Evolutionary conservation across 2,113 vertebrate genomes (phyloP).

Genomic region (Columba livia): DNA sequence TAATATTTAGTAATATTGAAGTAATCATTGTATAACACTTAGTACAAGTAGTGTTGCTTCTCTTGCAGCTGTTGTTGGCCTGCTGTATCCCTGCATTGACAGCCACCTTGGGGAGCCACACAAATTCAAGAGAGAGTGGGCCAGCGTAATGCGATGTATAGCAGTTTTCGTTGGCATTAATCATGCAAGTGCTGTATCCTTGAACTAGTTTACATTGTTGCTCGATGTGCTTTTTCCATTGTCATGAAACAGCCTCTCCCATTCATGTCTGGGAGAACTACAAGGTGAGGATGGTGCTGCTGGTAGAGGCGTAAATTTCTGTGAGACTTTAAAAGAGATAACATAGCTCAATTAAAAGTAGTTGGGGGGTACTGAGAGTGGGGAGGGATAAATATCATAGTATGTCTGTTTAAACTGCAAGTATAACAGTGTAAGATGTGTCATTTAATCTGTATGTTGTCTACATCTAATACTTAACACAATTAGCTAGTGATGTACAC

Average conservation of each 20-base stretch:
- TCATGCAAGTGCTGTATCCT: slow-evolving; percentile 88
- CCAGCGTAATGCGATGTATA: slow-evolving; percentile 85
- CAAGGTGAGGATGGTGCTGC: background rate
- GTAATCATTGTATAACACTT: background rate
- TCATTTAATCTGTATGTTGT: background rate
- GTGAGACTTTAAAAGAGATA: rapidly evolving
- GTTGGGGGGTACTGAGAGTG: rapidly evolving
- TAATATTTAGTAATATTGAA: background rate
- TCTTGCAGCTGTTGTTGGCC: slow-evolving; percentile 79
- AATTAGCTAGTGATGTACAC: background rate
- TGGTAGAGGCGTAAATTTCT: background rate
- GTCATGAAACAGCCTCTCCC: background rate
- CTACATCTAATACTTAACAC: background rate
- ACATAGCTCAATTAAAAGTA: background rate
- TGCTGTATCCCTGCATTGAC: slow-evolving; percentile 86
- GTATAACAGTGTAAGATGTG: background rate
- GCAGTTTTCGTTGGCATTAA: slow-evolving; percentile 85
- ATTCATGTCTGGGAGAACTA: background rate
- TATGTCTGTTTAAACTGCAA: background rate
- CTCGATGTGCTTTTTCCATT: background rate
- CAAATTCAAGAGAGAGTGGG: slow-evolving; percentile 86
- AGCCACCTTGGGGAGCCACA: slow-evolving; percentile 84
- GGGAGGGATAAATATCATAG: rapidly evolving
- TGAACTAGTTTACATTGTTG: background rate
- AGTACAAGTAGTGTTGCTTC: background rate